Base-by-base conservation (phyloP, 1,140 invertebrate genomes). In the Radopholus similis region DNA sequence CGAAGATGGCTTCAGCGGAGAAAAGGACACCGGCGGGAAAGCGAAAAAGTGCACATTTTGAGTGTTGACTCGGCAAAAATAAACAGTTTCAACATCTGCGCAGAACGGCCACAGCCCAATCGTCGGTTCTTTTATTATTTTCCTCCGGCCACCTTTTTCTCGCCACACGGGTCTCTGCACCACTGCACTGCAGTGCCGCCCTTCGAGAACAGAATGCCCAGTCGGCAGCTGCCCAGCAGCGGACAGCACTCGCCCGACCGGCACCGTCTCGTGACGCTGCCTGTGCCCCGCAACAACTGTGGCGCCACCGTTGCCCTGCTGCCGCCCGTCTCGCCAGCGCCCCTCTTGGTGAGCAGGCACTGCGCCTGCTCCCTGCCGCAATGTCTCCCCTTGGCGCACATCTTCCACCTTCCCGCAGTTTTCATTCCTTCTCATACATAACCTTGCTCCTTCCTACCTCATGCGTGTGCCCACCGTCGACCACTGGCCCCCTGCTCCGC, bases 221-320 rank as follows among this genome's bases (percentile, higher is more conserved):
- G 42, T 35, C 54, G 49, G 53, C 75, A 78, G 26, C 57, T 67
- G 32, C 55, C 72, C 34, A 79, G 78, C 13, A 81, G 66, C 11
- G 65, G 68, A 57, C 77, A 80, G 38, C 77, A 80, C 11, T 54
- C 66, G 49, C 77, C 66, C 5, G 44, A 4, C 49, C 1, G 1
- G 72, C 74, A 53, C 77, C 81, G 49, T 73, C 64, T 54, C 63
- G 32, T n/a, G n/a, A n/a, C n/a, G n/a, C n/a, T n/a, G n/a, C n/a
- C n/a, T n/a, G n/a, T n/a, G 28, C 65, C 34, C 28, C 76, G 74
- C 4, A 77, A 42, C 9, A 67, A 57, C 21, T 78, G 34, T 47
- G 18, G 44, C 26, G 2, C 44, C 42, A 4, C 23, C 42, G 23
- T 5, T 51, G n/a, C 21, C 47, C 47, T 51, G 9, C 8, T 28